phyloP scores from a whole-genome alignment of 2,113 vertebrate genomes.

The Pangasianodon gigas region DNA sequence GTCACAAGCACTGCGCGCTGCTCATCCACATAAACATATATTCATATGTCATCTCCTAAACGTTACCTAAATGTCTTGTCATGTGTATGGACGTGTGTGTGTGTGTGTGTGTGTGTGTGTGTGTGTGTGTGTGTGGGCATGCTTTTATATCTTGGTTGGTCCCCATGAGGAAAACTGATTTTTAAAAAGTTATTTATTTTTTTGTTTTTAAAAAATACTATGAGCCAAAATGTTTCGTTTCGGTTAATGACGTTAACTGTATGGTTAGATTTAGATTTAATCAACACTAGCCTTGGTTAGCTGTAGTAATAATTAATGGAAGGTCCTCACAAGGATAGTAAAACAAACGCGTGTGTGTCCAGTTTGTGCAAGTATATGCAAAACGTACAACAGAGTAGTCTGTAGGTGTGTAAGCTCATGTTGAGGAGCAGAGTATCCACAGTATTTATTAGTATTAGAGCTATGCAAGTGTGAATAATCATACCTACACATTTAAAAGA shows the following conservation, averaged over 20 bases:
- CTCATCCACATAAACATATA: neutral
- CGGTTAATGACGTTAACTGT: neutral
- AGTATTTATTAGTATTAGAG: neutral
- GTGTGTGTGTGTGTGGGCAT: slow-evolving; percentile 16
- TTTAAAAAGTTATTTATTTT: no score
- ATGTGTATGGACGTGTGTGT: slow-evolving; percentile 14
- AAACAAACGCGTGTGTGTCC: neutral
- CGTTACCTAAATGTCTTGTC: neutral
- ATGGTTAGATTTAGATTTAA: neutral
- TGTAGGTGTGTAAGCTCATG: neutral
- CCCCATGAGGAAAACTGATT: no score
- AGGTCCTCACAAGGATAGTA: neutral
- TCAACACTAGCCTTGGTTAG: neutral
- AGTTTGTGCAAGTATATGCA: neutral
- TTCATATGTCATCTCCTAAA: neutral
- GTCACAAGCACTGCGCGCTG: neutral
- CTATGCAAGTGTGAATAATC: neutral
- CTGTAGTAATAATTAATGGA: neutral
- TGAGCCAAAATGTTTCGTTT: neutral
- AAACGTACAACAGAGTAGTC: neutral
- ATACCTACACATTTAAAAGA: neutral
- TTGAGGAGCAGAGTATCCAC: neutral
- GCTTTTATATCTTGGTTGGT: no score
- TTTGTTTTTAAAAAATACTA: no score
- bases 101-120: slow-evolving; percentile 32